Base-by-base conservation (phyloP, 2,113 vertebrate genomes). In the Zosterops japonicus region DNA sequence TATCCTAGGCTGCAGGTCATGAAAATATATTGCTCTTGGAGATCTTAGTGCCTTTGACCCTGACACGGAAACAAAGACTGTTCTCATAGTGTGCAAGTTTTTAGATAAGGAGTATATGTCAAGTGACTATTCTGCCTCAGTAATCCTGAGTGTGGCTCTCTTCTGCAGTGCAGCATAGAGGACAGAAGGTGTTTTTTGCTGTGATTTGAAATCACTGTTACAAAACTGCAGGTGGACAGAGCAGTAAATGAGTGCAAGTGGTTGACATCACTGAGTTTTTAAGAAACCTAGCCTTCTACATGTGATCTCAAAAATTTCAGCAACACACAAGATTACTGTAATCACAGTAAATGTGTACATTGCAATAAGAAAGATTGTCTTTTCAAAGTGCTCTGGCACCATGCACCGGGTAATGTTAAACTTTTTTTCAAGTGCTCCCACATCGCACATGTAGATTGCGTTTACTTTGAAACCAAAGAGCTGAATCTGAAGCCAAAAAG, bases 331-430 rank as follows among this genome's bases (percentile, higher is more conserved):
- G 13, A 98, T 85, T 33, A 99, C 96, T 83, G 98, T 99, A 97
- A 99, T 99, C 47, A 98, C 96, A 53, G 99, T 99, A 97, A 99
- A 99, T 56, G 98, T 98, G 94, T 99, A 98, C 98, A 99, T 98
- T 87, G 98, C 98, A 89, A 98, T 98, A 94, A 99, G 98, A 96
- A 99, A 99, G 96, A 99, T 98, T 76, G 98, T 99, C 95, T 99
- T 99, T 90, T 99, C 99, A 89, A 99, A 98, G 97, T 99, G 98
- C 96, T 99, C 98, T 20, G 99, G 98, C 60, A 99, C 98, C 98
- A 98, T 98, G 95, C 98, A 98, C 88, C 92, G 98, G 25, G 97
- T 98, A 93, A 98, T 84, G 27, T 98, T 98, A 80, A 98, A 98
- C 83, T 96, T 97, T 92, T 98, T 98, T 68, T 98, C 98, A 69